Base-by-base conservation (phyloP, 35 echinoderm and acorn worm genomes). In the Ophioderma brevispina region DNA sequence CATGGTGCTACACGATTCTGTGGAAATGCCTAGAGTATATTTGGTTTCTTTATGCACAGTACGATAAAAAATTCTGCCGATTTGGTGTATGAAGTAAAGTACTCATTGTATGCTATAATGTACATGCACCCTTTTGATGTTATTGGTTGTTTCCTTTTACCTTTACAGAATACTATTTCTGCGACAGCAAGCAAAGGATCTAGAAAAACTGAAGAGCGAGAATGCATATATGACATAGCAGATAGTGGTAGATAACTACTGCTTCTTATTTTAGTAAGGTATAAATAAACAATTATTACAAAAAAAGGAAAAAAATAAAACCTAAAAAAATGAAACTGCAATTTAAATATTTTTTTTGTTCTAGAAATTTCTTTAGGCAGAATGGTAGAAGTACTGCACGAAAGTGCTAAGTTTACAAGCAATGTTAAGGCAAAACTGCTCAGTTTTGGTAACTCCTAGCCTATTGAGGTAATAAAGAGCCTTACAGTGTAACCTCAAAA, bases 221-320 rank as follows among this genome's bases (percentile, higher is more conserved):
- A 99, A 93, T 82, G 93, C 93, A 35, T 95, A 89, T 75, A 93
- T 95, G 93, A 93, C 97, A 81, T 99, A 99, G 93, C 94, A 93
- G 59, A 70, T 70, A 25, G 17, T 70, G 4, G 59, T 70, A 70
- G 59, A 13, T 15, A 25, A 70, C 59, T 70, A 70, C 59, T 70
- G 59, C 59, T 70, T 30, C 59, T 70, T 70, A 70, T 70, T 70
- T 70, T 70, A 70, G 59, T 70, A 70, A 25, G 59, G 59, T 70
- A 70, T 70, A 70, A 70, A 70, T 70, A 46, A 70, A 70, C 59
- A 70, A 70, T 18, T 8, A 70, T 25, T 70, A 70, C 28, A 70
- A 70, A 70, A 70, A 70, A 25, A 30, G 15, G 5, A 25, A 70
- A 70, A 70, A 70, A 70, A 70, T 70, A 70, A 70, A 70, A 70